These are phyloP conservation scores for Psittacus erithacus DNA, from an alignment of 2,113 vertebrate genomes.

Conservation along the genomic window DNA sequence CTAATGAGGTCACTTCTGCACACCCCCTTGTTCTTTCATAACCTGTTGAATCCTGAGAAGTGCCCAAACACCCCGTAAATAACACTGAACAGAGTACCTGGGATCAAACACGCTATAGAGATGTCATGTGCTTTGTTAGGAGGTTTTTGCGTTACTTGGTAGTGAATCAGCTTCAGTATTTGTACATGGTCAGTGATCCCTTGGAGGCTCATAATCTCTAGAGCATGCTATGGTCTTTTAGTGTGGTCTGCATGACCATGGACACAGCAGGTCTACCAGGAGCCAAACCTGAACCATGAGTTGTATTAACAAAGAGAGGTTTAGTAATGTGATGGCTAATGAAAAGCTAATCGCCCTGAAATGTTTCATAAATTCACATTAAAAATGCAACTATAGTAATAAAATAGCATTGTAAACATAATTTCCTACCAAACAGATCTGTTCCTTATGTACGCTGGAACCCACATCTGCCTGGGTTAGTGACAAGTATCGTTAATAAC, in stretches of 20 bases:
- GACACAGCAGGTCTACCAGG: background rate
- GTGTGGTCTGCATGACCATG: background rate
- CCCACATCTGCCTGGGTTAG: constrained; percentile 25
- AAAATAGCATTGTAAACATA: background rate
- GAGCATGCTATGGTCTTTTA: background rate
- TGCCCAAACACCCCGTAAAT: background rate
- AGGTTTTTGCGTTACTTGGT: background rate
- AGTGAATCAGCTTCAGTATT: background rate
- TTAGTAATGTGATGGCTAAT: background rate
- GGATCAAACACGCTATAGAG: background rate
- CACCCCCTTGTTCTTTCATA: background rate
- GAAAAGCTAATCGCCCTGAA: background rate
- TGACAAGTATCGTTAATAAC: constrained; percentile 44
- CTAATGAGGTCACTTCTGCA: background rate
- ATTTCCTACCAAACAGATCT: background rate
- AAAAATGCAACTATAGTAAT: constrained; percentile 14
- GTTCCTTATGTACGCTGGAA: background rate
- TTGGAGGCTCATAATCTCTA: background rate
- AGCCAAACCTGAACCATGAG: background rate
- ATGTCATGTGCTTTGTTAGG: background rate
- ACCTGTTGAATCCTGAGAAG: background rate
- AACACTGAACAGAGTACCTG: background rate
- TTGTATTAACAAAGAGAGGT: background rate
- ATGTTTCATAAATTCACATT: background rate
- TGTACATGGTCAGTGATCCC: background rate